phyloP scores from a whole-genome alignment of 2,113 vertebrate genomes.

The Atherinomorus stipes region DNA sequence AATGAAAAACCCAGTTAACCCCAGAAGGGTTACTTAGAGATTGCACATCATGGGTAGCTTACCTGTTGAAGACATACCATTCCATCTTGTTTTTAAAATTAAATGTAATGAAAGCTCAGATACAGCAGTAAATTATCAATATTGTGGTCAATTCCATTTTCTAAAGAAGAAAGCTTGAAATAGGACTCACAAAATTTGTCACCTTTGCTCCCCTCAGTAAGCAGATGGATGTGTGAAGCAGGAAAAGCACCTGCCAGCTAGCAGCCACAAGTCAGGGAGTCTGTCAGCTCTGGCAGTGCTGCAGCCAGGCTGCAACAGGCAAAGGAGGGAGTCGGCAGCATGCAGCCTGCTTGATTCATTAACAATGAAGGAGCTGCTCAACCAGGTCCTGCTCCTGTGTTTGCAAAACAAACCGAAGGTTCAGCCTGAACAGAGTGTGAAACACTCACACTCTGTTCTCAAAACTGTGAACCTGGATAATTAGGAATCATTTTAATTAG shows the following conservation, averaged over 20 bases:
- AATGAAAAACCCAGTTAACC: constrained; percentile 12
- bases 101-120: neutral
- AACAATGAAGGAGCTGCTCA: constrained; percentile 32
- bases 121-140: neutral
- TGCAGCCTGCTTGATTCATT: constrained; percentile 20
- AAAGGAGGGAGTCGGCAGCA: neutral
- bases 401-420: constrained; percentile 45
- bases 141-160: constrained; percentile 5
- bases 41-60: neutral
- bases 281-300: constrained; percentile 21
- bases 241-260: constrained; percentile 32
- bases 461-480: constrained; percentile 15
- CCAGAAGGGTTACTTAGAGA: neutral
- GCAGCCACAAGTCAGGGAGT: constrained; percentile 35
- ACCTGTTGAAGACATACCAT: neutral
- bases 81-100: neutral
- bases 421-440: constrained; percentile 11
- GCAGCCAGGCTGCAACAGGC: constrained; percentile 41
- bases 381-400: constrained; percentile 30
- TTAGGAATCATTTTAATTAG: constrained; percentile 21
- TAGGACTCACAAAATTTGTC: neutral
- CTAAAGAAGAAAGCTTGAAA: neutral
- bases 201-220: constrained; percentile 18
- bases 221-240: constrained; percentile 25
- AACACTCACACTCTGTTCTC: constrained; percentile 12